Conservation (phyloP, 1,140 invertebrate species). For the Magallana ariakensis region DNA sequence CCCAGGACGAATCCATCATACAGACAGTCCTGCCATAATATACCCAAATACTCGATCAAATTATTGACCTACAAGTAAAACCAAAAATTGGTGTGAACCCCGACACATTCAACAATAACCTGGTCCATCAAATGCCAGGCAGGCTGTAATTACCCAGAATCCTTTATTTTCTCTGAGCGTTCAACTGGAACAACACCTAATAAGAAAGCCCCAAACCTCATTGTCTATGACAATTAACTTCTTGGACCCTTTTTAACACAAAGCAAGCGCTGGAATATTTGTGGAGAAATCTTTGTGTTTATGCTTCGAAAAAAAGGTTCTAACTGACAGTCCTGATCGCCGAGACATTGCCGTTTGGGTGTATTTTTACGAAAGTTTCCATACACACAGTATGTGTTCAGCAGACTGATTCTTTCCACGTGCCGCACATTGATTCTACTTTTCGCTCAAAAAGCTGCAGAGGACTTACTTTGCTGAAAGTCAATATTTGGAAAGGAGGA, state of each 20-base stretch:
- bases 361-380: neutral
- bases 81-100: constrained; percentile 29
- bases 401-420: neutral
- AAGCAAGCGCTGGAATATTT: neutral
- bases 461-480: constrained; percentile 18
- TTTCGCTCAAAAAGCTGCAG: neutral
- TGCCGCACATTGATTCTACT: neutral
- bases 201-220: constrained; percentile 35
- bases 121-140: constrained; percentile 29
- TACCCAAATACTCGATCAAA: constrained; percentile 35
- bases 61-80: constrained; percentile 35
- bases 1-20: constrained; percentile 4
- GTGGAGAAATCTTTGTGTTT: constrained; percentile 23
- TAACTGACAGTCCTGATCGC: neutral
- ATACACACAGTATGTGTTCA: neutral
- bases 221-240: constrained; percentile 38
- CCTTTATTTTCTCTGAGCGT: constrained; percentile 30
- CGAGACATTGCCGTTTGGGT: neutral
- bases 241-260: constrained; percentile 33
- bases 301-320: constrained; percentile 19
- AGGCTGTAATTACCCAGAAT: constrained; percentile 27
- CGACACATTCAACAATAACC: constrained; percentile 12
- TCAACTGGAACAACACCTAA: constrained; percentile 27
- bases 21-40: neutral
- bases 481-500: constrained; percentile 26